Base-by-base conservation (phyloP, 1,140 invertebrate genomes). In the Anoplolepis gracilipes region DNA sequence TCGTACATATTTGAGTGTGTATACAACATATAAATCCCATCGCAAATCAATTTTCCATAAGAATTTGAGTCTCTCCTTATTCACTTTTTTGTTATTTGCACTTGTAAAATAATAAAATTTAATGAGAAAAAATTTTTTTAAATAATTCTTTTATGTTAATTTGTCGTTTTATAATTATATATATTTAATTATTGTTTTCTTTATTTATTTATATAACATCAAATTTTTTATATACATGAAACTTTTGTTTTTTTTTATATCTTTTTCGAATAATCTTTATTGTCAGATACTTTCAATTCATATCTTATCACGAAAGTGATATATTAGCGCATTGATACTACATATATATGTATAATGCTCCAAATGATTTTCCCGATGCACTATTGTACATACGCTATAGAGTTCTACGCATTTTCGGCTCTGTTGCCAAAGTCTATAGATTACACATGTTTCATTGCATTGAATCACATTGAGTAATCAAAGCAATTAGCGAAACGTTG, bases 401-500 rank as follows among this genome's bases (percentile, higher is more conserved):
- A n/a, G n/a, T n/a, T n/a, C 28, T 75, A 33, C 79, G 75, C 61
- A 64, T 85, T 85, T 75, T 67, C 73, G 61, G 36, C 75, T 67
- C 25, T 22, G 61, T 67, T 67, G 62, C 57, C 62, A 49, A n/a
- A 28, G 53, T 57, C 73, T 67, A 67, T 67, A 79, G 59, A 53
- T 85, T 69, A 85, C 72, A 53, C 33, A 42, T 78, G 62, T 85
- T 85, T 57, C 84, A 79, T 85, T 39, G 22, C 62, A 79, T 67
- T 67, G 75, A 70, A 59, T 61, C 53, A n/a, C 84, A 85, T 79
- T 25, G 84, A 85, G 28, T 77, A 64, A 85, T 85, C 76, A 85
- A 85, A 85, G 64, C 76, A 85, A 85, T 85, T 85, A 81, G 76
- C 64, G 39, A 42, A 79, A 79, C 72, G 46, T 64, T 85, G 64